These are phyloP conservation scores for Heliconius nattereri DNA, from an alignment of 1,140 invertebrate species.

Conservation along the genomic window DNA sequence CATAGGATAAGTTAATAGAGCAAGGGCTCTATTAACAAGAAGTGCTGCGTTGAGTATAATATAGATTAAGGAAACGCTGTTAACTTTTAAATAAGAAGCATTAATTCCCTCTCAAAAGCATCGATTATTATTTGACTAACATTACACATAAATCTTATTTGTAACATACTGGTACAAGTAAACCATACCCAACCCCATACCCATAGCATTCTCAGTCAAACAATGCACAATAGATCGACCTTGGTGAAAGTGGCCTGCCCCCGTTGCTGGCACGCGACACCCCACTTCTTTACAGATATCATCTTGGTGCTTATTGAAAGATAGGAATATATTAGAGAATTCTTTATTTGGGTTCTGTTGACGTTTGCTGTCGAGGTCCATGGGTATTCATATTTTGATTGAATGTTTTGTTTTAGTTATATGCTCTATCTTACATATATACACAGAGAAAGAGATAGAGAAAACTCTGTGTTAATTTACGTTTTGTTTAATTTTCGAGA, in stretches of 20 bases:
- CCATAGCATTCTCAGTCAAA: slow-evolving; percentile 14
- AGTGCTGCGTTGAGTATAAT: too few relatives aligned
- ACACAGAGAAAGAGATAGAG: background rate
- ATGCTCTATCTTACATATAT: background rate
- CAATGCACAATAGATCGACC: slow-evolving; percentile 33
- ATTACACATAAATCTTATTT: background rate
- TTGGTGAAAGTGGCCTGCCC: slow-evolving; percentile 23
- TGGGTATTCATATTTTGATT: background rate
- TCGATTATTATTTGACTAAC: background rate
- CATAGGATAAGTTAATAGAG: too few relatives aligned
- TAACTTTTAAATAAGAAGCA: background rate
- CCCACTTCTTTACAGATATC: slow-evolving; percentile 7
- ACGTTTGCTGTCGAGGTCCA: background rate
- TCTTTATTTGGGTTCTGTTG: background rate
- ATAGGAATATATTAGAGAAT: background rate
- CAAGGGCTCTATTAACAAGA: too few relatives aligned
- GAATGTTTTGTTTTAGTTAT: too few relatives aligned
- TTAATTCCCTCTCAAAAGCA: background rate
- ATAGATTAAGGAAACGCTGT: background rate
- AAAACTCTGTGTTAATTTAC: too few relatives aligned
- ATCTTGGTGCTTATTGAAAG: background rate
- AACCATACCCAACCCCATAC: background rate
- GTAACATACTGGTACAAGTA: background rate
- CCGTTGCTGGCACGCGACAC: slow-evolving; percentile 14
- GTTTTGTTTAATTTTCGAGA: too few relatives aligned